Base-by-base conservation (phyloP, 1,140 invertebrate genomes). In the Pachypeltis micranthus region DNA sequence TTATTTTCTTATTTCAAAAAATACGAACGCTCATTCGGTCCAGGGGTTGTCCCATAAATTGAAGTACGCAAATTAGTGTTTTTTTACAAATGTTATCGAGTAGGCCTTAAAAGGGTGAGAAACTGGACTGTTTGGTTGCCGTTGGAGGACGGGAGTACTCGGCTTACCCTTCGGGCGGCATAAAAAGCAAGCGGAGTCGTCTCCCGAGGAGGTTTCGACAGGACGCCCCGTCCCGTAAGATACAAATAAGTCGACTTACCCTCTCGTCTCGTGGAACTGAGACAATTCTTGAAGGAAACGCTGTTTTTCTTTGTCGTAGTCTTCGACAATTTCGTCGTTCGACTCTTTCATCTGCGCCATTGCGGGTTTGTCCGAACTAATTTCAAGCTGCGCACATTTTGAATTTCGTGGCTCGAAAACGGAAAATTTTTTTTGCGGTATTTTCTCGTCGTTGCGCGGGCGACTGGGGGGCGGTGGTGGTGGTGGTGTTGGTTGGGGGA, bases 251-350 rank as follows among this genome's bases (percentile, higher is more conserved):
- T 16, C n/a, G 68, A 79, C 81, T 83, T 77, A 93, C 89, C 89
- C 88, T 77, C 88, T 82, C 64, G 82, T 83, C 63, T 88, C 85
- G 74, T 92, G 90, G 72, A 92, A 92, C 70, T 88, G 86, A 67
- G 83, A 81, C 67, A 92, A 76, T 70, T 91, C 89, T 69, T 84
- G 82, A 66, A 91, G 75, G 77, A 93, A 93, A 67, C 78, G 77
- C 65, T 67, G 65, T 51, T 67, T 68, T 64, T 69, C 63, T 47
- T 64, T 64, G 16, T 59, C 63, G 39, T 64, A 64, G 24, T 47
- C 23, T n/a, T n/a, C 4, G 59, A 51, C 47, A 14, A 21, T 10
- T 14, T 51, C n/a, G n/a, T 51, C 47, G 19, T 21, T 51, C 19
- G 7, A 4, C 4, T 51, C 47, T 21, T 14, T 51, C 12, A 4